Percentiles rank a stretch among this genome's conserved stretches.
These are phyloP conservation scores for Mus caroli DNA, from an alignment of 2,797 vertebrate genomes.

Conservation along the genomic window DNA sequence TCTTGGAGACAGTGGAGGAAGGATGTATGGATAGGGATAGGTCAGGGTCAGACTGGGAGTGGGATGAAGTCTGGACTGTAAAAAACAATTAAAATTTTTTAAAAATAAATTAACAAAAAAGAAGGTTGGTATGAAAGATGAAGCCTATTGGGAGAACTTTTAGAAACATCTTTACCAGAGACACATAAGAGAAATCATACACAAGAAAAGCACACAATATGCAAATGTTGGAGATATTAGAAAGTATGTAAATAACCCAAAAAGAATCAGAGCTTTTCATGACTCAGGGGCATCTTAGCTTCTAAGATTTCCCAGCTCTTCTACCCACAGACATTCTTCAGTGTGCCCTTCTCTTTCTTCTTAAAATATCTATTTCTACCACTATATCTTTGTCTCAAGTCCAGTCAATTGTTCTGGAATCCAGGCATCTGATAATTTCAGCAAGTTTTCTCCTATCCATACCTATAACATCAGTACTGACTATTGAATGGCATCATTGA, in stretches of 20 bases:
- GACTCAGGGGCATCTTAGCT: background rate
- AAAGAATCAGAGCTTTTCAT: background rate
- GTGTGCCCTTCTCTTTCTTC: background rate
- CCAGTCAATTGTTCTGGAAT: background rate
- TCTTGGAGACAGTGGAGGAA: background rate
- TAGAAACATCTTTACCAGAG: background rate
- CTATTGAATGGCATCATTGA: background rate
- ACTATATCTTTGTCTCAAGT: background rate
- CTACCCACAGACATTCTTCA: too few relatives aligned
- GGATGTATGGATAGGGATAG: background rate
- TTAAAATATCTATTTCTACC: background rate
- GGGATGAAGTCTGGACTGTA: background rate
- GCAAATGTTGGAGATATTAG: background rate
- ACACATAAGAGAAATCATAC: background rate
- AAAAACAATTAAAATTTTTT: background rate
- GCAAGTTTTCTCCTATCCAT: background rate
- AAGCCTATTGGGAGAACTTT: background rate
- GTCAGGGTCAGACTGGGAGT: background rate
- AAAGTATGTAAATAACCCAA: background rate
- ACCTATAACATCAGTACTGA: background rate
- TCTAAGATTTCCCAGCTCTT: background rate
- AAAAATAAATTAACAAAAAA: background rate
- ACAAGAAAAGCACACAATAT: too few relatives aligned
- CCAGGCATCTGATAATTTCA: background rate
- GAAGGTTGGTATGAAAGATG: too few relatives aligned